Conservation (phyloP, 2,888 invertebrate species). For the Elysia crispata region DNA sequence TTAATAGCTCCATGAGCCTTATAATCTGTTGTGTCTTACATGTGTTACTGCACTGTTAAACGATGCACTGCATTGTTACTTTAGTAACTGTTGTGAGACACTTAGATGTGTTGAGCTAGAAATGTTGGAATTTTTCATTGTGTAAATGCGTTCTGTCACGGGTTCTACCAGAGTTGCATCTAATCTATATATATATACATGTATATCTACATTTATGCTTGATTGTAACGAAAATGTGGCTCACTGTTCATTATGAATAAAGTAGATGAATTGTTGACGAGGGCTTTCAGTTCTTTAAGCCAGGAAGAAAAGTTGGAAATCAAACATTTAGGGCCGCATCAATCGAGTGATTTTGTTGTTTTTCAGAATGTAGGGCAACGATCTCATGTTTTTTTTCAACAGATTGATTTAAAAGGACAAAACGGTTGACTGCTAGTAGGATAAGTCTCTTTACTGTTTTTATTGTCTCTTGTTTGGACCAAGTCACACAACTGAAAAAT, state of each 20-base stretch:
- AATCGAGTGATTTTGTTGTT: not conserved
- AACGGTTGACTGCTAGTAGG: not conserved
- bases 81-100: no score
- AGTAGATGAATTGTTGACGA: not conserved
- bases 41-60: no score
- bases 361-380: not conserved
- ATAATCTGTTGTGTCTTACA: no score
- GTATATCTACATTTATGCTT: no score
- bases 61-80: no score
- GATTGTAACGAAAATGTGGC: no score
- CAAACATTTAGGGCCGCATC: constrained; percentile 11
- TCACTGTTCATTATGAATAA: not conserved
- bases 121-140: no score
- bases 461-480: not conserved
- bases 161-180: no score
- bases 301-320: not conserved
- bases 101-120: no score
- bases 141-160: no score
- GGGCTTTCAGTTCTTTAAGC: not conserved
- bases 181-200: no score
- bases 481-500: not conserved
- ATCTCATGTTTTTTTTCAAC: not conserved
- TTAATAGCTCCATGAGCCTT: no score
- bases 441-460: not conserved
- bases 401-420: not conserved